Base-by-base conservation (phyloP, 2,113 vertebrate genomes). In the Anthoscopus minutus region DNA sequence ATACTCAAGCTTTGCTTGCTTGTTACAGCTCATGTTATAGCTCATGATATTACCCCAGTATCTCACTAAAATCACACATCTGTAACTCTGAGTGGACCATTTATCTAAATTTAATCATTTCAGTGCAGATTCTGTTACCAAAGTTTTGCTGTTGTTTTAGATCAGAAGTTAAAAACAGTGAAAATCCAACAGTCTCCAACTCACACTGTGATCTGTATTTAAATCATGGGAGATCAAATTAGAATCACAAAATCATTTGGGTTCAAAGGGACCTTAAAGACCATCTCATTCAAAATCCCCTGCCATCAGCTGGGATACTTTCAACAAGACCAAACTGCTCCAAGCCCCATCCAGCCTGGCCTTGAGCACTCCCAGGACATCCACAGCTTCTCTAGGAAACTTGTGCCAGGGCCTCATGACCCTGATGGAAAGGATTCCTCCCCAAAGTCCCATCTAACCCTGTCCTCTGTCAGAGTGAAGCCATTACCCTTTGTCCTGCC, bases 201-300 rank as follows among this genome's bases (percentile, higher is more conserved):
- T 28, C 5, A 0, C 15, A 14, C 45, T 57, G 3, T 0, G 6
- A 93, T 93, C 44, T 82, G 14, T 57, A 90, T 81, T 88, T 92
- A 92, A 93, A 90, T 79, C 35, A 72, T 1, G 6, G 45, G 42
- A 54, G 62, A 93, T 48, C 48, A 88, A 74, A 30, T 62, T 4
- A 51, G 33, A 71, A 58, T 22, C 30, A 85, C 11, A 51, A 33
- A 65, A 35, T 5, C 20, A 5, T 22, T 65, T 84, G 57, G 33
- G 20, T 25, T 71, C n/a, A 9, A 71, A 57, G 11, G 20, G 13
- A 53, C 53, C 38, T 48, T 44, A 57, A 48, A 56, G 35, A 48
- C 8, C 47, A 28, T 10, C 9, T 28, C 2, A 0, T 38, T 37
- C 4, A 2, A 44, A 42, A 15, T 10, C 9, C 20, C 13, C 25